Conservation (phyloP, 2,888 invertebrate species). For the Zaprionus lineosus region DNA sequence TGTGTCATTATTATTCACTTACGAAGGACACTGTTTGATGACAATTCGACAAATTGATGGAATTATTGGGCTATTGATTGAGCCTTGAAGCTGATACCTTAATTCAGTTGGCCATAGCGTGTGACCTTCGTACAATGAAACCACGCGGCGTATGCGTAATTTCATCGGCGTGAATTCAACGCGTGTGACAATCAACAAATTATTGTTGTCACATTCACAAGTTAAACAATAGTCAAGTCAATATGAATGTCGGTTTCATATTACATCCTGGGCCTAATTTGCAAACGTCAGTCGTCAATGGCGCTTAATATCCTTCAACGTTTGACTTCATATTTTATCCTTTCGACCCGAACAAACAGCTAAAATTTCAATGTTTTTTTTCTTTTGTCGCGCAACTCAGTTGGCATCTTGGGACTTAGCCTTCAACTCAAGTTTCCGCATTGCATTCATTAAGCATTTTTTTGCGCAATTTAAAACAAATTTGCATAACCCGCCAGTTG, state of each 20-base stretch:
- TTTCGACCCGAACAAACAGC: not conserved
- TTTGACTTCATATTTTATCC: not conserved
- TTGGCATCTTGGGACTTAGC: not conserved
- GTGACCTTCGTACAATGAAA: not conserved
- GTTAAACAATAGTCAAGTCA: conserved; percentile 34
- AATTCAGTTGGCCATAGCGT: conserved; percentile 6
- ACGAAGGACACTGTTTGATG: too few relatives aligned
- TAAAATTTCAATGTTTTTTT: not conserved
- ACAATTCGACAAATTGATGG: conserved; percentile 2
- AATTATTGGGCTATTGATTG: not conserved
- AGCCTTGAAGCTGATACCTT: not conserved
- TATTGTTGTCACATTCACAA: conserved; percentile 48
- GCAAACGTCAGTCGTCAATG: not conserved
- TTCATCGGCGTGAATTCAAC: not conserved
- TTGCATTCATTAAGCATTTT: conserved; percentile 41
- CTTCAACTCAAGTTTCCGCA: conserved; percentile 27
- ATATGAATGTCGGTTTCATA: conserved; percentile 24
- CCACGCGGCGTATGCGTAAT: conserved; percentile 22
- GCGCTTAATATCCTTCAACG: conserved; percentile 12
- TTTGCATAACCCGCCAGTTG: conserved; percentile 46
- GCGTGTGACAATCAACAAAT: not conserved
- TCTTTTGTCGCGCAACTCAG: conserved; percentile 14
- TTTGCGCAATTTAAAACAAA: conserved; percentile 37
- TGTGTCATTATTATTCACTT: too few relatives aligned
- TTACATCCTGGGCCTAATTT: not conserved